A percentile compares a stretch with the other conserved stretches of the same genome.
Conservation (phyloP, 2,797 vertebrate genomes). For the Pangasius krempfi region DNA sequence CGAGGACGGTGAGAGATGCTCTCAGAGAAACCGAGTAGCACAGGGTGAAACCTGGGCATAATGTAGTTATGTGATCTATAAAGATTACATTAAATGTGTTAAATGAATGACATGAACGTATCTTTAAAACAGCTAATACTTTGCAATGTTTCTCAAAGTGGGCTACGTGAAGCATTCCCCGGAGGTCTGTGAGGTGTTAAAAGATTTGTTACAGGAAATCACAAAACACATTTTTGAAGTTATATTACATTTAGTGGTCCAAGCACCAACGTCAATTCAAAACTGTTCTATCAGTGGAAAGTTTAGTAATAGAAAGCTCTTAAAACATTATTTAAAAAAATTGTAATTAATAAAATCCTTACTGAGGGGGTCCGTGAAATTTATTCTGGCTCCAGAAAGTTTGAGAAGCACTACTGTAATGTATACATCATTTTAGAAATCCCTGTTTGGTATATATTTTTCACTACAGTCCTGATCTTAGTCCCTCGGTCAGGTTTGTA, state of each 20-base stretch:
- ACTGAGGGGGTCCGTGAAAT: not conserved
- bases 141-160: not conserved
- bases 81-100: not conserved
- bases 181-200: not conserved
- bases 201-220: not conserved
- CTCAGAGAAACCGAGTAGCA: not conserved
- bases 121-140: not conserved
- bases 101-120: not conserved
- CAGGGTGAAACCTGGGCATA: not conserved
- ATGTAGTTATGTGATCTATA: not conserved
- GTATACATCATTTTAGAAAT: not conserved
- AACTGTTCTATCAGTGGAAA: not conserved
- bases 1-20: slow-evolving; percentile 79
- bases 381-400: not conserved
- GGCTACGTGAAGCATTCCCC: not conserved
- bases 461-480: not conserved
- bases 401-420: not conserved
- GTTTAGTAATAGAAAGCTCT: not conserved
- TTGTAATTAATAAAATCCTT: not conserved
- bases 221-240: not conserved
- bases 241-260: not conserved
- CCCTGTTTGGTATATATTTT: not conserved
- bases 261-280: not conserved
- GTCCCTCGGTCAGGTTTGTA: not conserved
- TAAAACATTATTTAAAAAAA: too few relatives aligned